Evolutionary conservation across 2,113 vertebrate species (phyloP), one percentile per base, ranked within the genome.

Genomic region (Laticauda colubrina): DNA sequence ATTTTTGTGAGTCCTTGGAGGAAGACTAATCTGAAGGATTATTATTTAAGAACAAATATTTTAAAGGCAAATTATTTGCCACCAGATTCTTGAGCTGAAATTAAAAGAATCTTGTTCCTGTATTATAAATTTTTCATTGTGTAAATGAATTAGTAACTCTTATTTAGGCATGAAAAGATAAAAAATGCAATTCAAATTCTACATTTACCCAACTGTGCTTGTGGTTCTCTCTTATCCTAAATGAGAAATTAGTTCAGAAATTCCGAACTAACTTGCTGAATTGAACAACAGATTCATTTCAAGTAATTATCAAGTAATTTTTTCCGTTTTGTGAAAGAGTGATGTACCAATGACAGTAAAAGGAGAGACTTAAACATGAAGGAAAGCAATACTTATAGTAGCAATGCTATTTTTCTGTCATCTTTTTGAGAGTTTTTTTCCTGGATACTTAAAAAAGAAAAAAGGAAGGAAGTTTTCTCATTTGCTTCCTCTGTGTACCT

Each of bases 281-380:
- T 18, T 53, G 34, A 54, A 34, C 34, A 85, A 5, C 26, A 88
- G n/a, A 55, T 9, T 81, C 51, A 54, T 85, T 29, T 45, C 43
- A 81, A 81, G 14, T 56, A 61, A 87, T 43, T 14, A n/a, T 26
- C 51, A 56, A n/a, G n/a, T n/a, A n/a, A 2, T 91, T 95, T 93
- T 93, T 90, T 2, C 45, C 93, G 1, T 89, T 9, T 43, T 94
- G 64, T 93, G 91, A 87, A 90, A 92, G 94, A 55, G 92, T 7
- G n/a, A 26, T 61, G 18, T 85, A 34, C 57, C 14, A 61, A 54
- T 90, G 23, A n/a, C 24, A 51, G 87, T 39, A 39, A 18, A 54
- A 15, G 56, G 69, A 87, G 54, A 89, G 57, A 89, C 29, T 86
- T 92, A 89, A 94, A 94, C 45, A 21, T 90, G 21, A 59, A 81